phyloP scores from a whole-genome alignment of 2,797 vertebrate species.

The Spea hammondii region DNA sequence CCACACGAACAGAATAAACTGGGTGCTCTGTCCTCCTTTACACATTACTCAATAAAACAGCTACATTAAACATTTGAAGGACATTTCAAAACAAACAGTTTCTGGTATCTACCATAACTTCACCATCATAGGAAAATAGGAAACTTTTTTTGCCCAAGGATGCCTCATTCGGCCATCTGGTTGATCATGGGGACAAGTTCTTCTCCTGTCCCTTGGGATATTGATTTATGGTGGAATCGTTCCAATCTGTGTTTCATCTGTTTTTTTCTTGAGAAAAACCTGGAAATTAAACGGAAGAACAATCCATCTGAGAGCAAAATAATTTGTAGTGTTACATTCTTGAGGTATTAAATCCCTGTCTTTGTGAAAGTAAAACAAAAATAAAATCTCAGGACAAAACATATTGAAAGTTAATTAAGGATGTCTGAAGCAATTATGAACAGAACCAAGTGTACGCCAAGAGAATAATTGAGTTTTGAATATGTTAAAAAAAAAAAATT shows the following conservation, averaged over 20 bases:
- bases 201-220: conserved; percentile 57
- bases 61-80: conserved; percentile 38
- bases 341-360: not conserved
- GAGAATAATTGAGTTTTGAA: too few relatives aligned
- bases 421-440: too few relatives aligned
- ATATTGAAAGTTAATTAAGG: too few relatives aligned
- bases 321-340: conserved; percentile 8
- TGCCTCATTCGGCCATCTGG: not conserved
- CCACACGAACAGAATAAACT: conserved; percentile 29
- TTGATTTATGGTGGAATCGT: conserved; percentile 53
- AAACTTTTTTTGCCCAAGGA: conserved; percentile 19
- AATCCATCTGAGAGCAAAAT: conserved; percentile 54
- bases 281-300: conserved; percentile 51
- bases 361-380: too few relatives aligned
- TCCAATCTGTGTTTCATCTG: conserved; percentile 57
- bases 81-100: conserved; percentile 37
- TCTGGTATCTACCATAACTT: conserved; percentile 40
- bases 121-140: conserved; percentile 30
- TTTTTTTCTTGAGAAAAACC: conserved; percentile 62
- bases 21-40: conserved; percentile 18
- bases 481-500: too few relatives aligned
- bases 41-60: conserved; percentile 36
- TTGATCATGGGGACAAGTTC: conserved; percentile 15
- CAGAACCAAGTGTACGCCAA: too few relatives aligned
- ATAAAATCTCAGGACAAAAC: too few relatives aligned